These are phyloP conservation scores for Mylabris sibirica DNA, from an alignment of 2,888 invertebrate species.

Conservation along the genomic window DNA sequence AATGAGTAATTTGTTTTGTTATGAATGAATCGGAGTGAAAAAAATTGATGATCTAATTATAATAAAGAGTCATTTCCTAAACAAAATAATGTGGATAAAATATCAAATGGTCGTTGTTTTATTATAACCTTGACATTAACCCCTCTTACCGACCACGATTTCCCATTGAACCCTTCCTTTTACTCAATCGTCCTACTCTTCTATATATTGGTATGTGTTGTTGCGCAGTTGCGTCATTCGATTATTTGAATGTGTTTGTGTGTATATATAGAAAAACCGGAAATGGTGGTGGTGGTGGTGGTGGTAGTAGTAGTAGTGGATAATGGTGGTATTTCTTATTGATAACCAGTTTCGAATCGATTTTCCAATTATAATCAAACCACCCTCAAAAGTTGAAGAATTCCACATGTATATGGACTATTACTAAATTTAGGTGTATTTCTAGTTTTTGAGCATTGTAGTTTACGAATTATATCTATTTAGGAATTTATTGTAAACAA, in stretches of 20 bases:
- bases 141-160: conserved; percentile 18
- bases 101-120: not conserved
- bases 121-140: conserved; percentile 32
- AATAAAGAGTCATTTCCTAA: not conserved
- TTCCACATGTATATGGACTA: no score
- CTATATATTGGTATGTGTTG: not conserved
- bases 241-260: not conserved
- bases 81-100: not conserved
- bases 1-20: not conserved
- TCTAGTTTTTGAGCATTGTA: no score
- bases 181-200: not conserved
- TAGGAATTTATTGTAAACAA: not conserved
- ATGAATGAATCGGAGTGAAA: not conserved
- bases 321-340: conserved; percentile 2
- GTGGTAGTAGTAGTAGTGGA: conserved; percentile 2
- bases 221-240: conserved; percentile 1
- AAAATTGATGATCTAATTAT: not conserved
- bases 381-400: not conserved
- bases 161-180: conserved; percentile 24
- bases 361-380: not conserved
- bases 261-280: not conserved
- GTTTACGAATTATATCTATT: no score
- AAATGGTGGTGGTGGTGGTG: not conserved
- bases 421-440: no score
- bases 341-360: not conserved